A percentile compares a stretch with the other conserved stretches of the same genome.
phyloP scores from a whole-genome alignment of 2,113 vertebrate species.

The Hypomesus transpacificus region DNA sequence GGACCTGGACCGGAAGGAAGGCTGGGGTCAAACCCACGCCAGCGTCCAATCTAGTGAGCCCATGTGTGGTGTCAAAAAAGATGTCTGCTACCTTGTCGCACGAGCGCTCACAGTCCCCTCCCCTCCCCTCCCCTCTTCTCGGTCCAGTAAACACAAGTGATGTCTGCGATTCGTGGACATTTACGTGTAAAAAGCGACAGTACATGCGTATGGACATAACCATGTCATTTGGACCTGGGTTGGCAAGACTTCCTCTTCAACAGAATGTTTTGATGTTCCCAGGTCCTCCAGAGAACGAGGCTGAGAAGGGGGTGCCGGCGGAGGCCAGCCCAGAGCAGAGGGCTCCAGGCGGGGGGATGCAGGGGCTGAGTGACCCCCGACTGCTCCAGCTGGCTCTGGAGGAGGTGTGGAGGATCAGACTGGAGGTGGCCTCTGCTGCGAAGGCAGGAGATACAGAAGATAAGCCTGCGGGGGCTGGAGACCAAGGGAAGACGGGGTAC shows the following conservation, averaged over 20 bases:
- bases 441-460: no score
- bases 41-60: no score
- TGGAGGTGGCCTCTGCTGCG: background rate
- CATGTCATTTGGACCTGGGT: no score
- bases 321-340: background rate
- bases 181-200: no score
- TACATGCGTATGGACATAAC: no score
- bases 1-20: constrained; percentile 14
- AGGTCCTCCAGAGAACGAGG: constrained; percentile 9
- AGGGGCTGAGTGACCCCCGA: fast-evolving
- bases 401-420: constrained; percentile 32
- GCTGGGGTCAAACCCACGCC: background rate
- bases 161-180: no score
- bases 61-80: background rate
- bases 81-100: no score
- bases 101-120: no score
- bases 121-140: no score
- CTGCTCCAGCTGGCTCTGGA: constrained; percentile 43
- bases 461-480: background rate
- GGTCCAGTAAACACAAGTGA: no score
- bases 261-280: background rate
- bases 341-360: fast-evolving
- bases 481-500: background rate
- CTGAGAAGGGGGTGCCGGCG: background rate
- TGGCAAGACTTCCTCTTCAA: no score